These are phyloP conservation scores for Danio choprae DNA, from an alignment of 2,797 vertebrate species.

Conservation along the genomic window DNA sequence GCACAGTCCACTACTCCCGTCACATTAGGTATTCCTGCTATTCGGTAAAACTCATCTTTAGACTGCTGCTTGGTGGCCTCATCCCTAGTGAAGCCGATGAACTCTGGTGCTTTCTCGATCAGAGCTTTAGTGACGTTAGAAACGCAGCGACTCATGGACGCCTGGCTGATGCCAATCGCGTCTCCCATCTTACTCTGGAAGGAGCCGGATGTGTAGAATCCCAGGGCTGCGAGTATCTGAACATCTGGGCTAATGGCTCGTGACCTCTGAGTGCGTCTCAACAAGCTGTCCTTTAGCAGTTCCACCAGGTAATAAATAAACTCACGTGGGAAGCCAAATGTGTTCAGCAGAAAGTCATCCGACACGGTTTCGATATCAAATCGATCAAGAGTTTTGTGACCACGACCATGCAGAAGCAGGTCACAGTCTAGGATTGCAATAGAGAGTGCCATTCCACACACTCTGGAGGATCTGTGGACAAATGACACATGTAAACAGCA, in stretches of 20 bases:
- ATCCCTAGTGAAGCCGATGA: conserved; percentile 86
- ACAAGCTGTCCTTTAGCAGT: conserved; percentile 86
- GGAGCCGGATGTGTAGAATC: conserved; percentile 95
- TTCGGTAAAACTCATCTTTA: conserved; percentile 88
- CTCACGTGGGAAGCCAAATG: conserved; percentile 91
- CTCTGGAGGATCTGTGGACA: conserved; percentile 35
- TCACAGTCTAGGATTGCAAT: conserved; percentile 94
- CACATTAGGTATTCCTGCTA: conserved; percentile 91
- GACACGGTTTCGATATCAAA: conserved; percentile 92
- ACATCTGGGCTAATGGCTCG: conserved; percentile 96
- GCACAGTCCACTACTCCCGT: conserved; percentile 91
- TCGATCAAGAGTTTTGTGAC: conserved; percentile 92
- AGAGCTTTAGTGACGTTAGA: conserved; percentile 93
- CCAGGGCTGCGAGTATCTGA: conserved; percentile 92
- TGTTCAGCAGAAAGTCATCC: conserved; percentile 87
- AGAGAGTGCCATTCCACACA: conserved; percentile 84
- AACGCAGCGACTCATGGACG: conserved; percentile 97
- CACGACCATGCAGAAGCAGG: conserved; percentile 90
- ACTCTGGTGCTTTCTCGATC: conserved; percentile 90
- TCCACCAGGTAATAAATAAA: conserved; percentile 94
- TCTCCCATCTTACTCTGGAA: conserved; percentile 98
- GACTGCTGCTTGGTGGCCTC: conserved; percentile 80
- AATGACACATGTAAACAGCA: conserved; percentile 19
- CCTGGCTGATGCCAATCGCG: conserved; percentile 96
- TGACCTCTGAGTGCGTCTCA: conserved; percentile 90